Evolutionary conservation across 1,140 invertebrate genomes (phyloP), one percentile per base, ranked within the genome.

Genomic region (Aphidius gifuensis): DNA sequence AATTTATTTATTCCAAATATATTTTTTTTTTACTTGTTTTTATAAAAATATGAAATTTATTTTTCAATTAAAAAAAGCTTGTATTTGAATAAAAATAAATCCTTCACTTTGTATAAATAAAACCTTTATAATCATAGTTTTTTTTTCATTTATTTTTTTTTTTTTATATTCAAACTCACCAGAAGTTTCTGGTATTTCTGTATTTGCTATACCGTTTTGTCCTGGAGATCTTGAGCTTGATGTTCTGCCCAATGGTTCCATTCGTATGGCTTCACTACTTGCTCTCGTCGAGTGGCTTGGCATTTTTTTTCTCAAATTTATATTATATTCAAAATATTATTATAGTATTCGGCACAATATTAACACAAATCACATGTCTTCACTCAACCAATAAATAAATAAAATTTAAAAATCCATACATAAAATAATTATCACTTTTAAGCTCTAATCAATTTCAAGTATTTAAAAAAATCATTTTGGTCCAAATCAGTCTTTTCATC

Each of bases 261-360:
- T 77, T 38, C 78, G 71, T 58, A 81, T 81, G 7, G 72, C 76
- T 50, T 80, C 78, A 67, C 76, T 79, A 67, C 78, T 80, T 58
- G 78, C 64, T 62, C 71, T 70, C 46, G 73, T 76, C 11, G 75
- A 74, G 68, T 73, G 55, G 67, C 70, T 65, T 38, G 75, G 74
- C 76, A 78, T 78, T 58, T 73, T 72, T 44, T 60, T 9, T 45
- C 21, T 49, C 38, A 40, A 44, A 32, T 57, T 58, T 11, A 32
- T 32, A 3, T 32, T 32, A 32, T 44, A 9, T 43, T 45, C 4
- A 40, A 16, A 38, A 40, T 44, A 49, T 60, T 44, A 43, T 4
- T 43, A 16, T 32, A 16, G 1, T 55, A 47, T 61, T 61, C 11
- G 9, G n/a, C 9, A 9, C 45, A 45, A 57, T 57, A 5, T 55